phyloP scores from a whole-genome alignment of 2,797 vertebrate genomes.

The Zalophus californianus region DNA sequence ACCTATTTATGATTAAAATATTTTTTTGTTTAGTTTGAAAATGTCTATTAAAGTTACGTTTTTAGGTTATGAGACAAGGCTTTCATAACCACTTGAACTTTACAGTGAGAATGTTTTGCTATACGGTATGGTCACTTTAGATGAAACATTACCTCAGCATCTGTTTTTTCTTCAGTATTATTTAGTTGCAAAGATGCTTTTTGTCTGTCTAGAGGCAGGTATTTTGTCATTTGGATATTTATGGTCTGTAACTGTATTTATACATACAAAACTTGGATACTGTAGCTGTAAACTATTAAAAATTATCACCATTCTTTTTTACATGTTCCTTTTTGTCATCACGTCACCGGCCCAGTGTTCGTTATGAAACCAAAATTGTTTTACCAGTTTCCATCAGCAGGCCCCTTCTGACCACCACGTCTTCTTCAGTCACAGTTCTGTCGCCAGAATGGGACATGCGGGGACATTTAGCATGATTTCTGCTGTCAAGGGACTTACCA shows the following conservation, averaged over 20 bases:
- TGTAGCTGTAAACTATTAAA: conserved; percentile 62
- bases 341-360: not conserved
- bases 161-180: conserved; percentile 63
- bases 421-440: not conserved
- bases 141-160: conserved; percentile 75
- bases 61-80: not conserved
- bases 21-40: conserved; percentile 48
- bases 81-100: conserved; percentile 48
- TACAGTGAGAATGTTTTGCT: conserved; percentile 34
- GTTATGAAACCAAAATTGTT: not conserved
- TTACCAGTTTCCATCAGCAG: not conserved
- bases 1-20: conserved; percentile 77
- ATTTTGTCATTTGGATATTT: conserved; percentile 64
- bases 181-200: conserved; percentile 22
- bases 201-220: not conserved
- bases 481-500: not conserved
- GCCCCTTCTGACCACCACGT: not conserved
- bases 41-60: not conserved
- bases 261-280: conserved; percentile 41
- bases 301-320: not conserved
- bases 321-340: not conserved
- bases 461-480: not conserved
- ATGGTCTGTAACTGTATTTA: conserved; percentile 74
- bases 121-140: conserved; percentile 55
- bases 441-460: not conserved